phyloP scores from a whole-genome alignment of 1,140 invertebrate genomes.

The Brachionus koreanus region DNA sequence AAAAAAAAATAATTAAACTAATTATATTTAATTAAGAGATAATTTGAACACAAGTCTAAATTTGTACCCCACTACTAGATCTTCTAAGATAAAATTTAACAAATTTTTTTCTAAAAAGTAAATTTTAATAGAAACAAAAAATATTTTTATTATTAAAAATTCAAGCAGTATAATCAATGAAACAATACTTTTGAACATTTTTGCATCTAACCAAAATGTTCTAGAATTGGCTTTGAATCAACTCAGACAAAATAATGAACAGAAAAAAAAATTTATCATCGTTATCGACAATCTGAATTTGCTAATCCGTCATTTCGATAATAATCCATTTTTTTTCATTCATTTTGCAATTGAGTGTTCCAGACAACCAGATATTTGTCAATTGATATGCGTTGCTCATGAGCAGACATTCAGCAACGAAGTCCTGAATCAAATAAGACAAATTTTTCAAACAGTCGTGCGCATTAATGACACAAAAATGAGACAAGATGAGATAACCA shows the following conservation, averaged over 20 bases:
- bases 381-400: background rate
- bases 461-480: conserved; percentile 20
- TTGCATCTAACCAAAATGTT: background rate
- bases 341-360: conserved; percentile 18
- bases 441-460: conserved; percentile 7
- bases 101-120: background rate
- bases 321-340: background rate
- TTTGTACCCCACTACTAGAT: background rate
- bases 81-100: background rate
- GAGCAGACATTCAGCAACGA: background rate
- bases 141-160: background rate
- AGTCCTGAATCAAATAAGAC: background rate
- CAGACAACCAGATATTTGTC: background rate
- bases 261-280: conserved; percentile 5
- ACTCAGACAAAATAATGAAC: background rate
- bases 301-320: background rate
- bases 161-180: background rate
- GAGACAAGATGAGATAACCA: background rate
- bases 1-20: background rate
- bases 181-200: background rate
- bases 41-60: conserved; percentile 3
- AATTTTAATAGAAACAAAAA: background rate
- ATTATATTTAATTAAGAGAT: background rate
- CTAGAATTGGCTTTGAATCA: background rate
- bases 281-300: conserved; percentile 21